Conservation (phyloP, 1,140 invertebrate species). For the Caenorhabditis briggsae region DNA sequence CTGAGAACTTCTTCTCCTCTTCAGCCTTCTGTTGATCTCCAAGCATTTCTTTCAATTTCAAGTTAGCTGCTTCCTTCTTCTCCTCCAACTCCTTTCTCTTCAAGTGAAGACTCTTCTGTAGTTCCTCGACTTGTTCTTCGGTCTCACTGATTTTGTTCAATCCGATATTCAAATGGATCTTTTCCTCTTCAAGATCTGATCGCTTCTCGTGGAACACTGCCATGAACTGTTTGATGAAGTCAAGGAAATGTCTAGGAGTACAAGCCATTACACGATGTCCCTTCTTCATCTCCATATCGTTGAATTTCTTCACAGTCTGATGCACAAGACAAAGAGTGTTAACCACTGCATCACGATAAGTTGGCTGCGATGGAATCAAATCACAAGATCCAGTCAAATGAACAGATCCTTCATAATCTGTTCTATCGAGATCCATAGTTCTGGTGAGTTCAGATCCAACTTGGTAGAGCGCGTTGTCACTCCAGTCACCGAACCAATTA, state of each 20-base stretch:
- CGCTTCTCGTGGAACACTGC: conserved; percentile 97
- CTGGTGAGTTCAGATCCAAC: conserved; percentile 82
- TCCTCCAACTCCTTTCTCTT: conserved; percentile 95
- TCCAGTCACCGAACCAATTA: conserved; percentile 99
- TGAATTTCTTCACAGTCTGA: conserved; percentile 94
- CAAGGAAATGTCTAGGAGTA: conserved; percentile 97
- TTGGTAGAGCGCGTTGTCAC: conserved; percentile 94
- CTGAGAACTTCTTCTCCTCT: conserved; percentile 96
- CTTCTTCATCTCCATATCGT: conserved; percentile 81
- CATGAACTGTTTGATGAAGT: conserved; percentile 99
- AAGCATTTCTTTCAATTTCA: conserved; percentile 97
- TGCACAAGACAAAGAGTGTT: conserved; percentile 99
- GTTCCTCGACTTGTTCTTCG: conserved; percentile 98
- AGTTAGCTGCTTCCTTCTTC: conserved; percentile 99
- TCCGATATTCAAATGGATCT: conserved; percentile 97
- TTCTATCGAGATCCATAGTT: conserved; percentile 81
- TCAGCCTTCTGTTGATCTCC: conserved; percentile 98
- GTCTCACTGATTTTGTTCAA: conserved; percentile 98
- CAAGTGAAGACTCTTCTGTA: conserved; percentile 97
- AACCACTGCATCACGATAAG: conserved; percentile 91
- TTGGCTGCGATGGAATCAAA: conserved; percentile 84
- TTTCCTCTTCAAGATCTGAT: conserved; percentile 97
- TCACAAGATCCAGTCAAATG: conserved; percentile 73
- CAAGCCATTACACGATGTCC: conserved; percentile 96
- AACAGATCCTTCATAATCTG: conserved; percentile 75